Evolutionary conservation across 2,113 vertebrate species (phyloP), one percentile per base, ranked within the genome.

Genomic region (Myotis lucifugus): DNA sequence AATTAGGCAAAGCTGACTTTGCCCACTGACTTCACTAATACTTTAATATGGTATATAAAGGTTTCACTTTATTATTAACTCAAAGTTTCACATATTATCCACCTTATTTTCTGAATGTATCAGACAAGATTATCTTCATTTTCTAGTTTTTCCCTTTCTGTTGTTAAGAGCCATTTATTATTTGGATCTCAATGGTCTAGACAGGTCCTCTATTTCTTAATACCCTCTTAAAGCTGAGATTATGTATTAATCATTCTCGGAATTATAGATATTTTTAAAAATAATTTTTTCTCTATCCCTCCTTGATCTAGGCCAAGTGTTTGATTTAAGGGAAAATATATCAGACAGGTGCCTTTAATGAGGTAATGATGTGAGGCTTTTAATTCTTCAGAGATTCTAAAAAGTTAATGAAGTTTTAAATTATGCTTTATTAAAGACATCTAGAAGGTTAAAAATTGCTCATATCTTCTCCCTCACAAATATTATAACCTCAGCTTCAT

Each of bases 391-490:
- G 61, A 78, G 61, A 77, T 10, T 88, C 54, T 93, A 78, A 56
- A 91, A 85, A 89, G 25, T 69, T 93, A 70, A 91, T 85, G n/a
- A 88, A 85, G 34, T 81, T 85, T 95, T 93, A 87, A 86, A 70
- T 74, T 83, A 91, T 91, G 23, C 15, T 67, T 74, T 90, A 78
- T 48, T 37, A 87, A 79, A 91, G 70, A 8, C 42, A 83, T 21
- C 17, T 93, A 42, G 27, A 70, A 79, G 48, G 29, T 69, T 83
- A 83, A 88, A 94, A 77, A 11, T 48, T 70, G 5, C 92, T 94
- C 64, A 19, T 72, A 83, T 13, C 40, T 19, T 70, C 34, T 73
- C 13, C n/a, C 23, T 29, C 37, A 61, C n/a, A 95, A 46, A 72
- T 66, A 92, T 6, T 8, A 8, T 74, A 81, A 52, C 14, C 46